These are phyloP conservation scores for Elysia crispata DNA, from an alignment of 2,888 invertebrate genomes.

Conservation along the genomic window DNA sequence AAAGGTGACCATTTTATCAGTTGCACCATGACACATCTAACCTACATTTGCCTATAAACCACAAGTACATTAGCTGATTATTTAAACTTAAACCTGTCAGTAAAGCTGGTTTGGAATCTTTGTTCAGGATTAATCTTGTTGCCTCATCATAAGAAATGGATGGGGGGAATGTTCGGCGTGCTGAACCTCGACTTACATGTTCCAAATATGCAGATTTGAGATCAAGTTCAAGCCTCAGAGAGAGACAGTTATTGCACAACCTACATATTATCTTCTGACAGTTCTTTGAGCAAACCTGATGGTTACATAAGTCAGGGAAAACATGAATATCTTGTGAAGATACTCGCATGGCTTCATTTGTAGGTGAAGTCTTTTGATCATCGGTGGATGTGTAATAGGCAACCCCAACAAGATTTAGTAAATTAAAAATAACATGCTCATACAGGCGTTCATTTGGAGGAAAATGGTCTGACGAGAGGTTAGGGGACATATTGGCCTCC, in stretches of 20 bases:
- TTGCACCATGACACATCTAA: slow-evolving; percentile 88
- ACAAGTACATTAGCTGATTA: slow-evolving; percentile 87
- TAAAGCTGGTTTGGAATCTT: slow-evolving; percentile 59
- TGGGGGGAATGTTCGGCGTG: slow-evolving; percentile 89
- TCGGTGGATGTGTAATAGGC: slow-evolving; percentile 57
- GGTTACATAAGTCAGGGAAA: slow-evolving; percentile 83
- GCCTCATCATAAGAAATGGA: slow-evolving; percentile 57
- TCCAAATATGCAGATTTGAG: slow-evolving; percentile 87
- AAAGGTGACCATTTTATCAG: no score
- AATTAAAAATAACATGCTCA: slow-evolving; percentile 92
- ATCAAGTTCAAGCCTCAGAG: slow-evolving; percentile 80
- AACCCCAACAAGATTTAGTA: slow-evolving; percentile 88
- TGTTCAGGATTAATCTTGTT: neutral
- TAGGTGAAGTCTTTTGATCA: slow-evolving; percentile 57
- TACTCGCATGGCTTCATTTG: slow-evolving; percentile 83
- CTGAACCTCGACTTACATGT: slow-evolving; percentile 88
- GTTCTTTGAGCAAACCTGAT: slow-evolving; percentile 77
- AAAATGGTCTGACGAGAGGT: slow-evolving; percentile 94
- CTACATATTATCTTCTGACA: slow-evolving; percentile 83
- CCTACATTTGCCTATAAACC: slow-evolving; percentile 94
- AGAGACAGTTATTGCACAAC: slow-evolving; percentile 88
- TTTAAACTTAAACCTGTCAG: slow-evolving; percentile 80
- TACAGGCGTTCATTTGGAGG: slow-evolving; percentile 91
- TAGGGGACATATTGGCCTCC: slow-evolving; percentile 99
- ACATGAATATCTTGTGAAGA: slow-evolving; percentile 89